A percentile compares a stretch with the other conserved stretches of the same genome.
Evolutionary conservation across 2,113 vertebrate species (phyloP).

Genomic region (Pelodiscus sinensis): DNA sequence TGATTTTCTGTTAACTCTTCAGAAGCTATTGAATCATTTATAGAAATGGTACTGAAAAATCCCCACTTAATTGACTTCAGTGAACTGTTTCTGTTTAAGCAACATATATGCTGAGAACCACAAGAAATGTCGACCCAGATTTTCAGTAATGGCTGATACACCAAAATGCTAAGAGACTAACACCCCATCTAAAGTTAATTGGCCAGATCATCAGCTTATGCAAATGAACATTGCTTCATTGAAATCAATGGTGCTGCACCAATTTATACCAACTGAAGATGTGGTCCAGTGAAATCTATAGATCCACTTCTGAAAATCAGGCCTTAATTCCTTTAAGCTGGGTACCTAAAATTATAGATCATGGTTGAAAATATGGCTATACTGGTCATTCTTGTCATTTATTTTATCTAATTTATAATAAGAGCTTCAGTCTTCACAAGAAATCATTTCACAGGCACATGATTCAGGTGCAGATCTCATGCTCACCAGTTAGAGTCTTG

Average conservation of each 20-base stretch:
- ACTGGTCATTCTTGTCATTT: background rate
- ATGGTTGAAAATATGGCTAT: background rate
- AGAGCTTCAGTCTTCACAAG: background rate
- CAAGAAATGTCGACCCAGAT: background rate
- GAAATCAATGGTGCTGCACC: accelerated
- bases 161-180: background rate
- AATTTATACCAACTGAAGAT: background rate
- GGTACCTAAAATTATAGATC: accelerated
- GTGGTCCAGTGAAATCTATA: accelerated
- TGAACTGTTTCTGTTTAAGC: background rate
- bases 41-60: slow-evolving; percentile 9
- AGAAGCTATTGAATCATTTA: slow-evolving; percentile 15
- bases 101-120: background rate
- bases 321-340: accelerated
- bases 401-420: background rate
- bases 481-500: background rate
- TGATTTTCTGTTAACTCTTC: slow-evolving; percentile 42
- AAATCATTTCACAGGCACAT: background rate
- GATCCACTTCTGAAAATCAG: background rate
- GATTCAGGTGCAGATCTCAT: background rate
- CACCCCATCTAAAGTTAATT: background rate
- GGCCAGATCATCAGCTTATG: background rate
- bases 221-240: background rate
- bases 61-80: slow-evolving; percentile 13
- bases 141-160: background rate